These are phyloP conservation scores for Amiota communis DNA, from an alignment of 2,888 invertebrate genomes.

Conservation along the genomic window DNA sequence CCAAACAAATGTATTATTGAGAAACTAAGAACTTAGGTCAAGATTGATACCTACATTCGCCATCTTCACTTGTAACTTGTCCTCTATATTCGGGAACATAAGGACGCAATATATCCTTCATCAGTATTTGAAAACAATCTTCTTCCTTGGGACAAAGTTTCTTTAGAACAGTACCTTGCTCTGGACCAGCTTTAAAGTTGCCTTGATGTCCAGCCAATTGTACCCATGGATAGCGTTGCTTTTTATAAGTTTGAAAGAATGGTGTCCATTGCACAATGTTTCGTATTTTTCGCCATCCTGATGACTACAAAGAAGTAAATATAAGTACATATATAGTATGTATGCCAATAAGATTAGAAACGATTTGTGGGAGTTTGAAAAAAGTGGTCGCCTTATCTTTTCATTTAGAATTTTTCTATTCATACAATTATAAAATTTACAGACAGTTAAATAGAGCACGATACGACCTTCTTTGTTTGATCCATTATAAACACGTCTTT, in stretches of 20 bases:
- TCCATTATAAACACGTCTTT: no score
- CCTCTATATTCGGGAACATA: slow-evolving; percentile 96
- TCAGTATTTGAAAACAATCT: slow-evolving; percentile 84
- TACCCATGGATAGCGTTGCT: slow-evolving; percentile 96
- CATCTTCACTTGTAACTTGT: slow-evolving; percentile 85
- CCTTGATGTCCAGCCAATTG: slow-evolving; percentile 97
- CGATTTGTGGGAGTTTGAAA: no score
- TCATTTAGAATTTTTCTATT: no score
- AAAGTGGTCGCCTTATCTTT: no score
- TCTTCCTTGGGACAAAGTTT: slow-evolving; percentile 93
- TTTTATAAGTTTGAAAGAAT: slow-evolving; percentile 97
- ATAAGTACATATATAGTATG: background rate
- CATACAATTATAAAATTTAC: no score
- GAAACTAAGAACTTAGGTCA: background rate
- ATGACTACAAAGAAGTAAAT: slow-evolving; percentile 79
- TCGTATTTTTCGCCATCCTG: slow-evolving; percentile 93
- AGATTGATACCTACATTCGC: slow-evolving; percentile 77
- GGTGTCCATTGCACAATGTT: slow-evolving; percentile 98
- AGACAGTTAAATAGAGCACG: no score
- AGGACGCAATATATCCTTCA: slow-evolving; percentile 90
- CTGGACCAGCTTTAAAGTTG: slow-evolving; percentile 93
- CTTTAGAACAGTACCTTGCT: slow-evolving; percentile 94
- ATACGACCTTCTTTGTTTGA: no score
- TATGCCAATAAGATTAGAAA: background rate
- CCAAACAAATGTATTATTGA: background rate